These are phyloP conservation scores for Hirundo rustica DNA, from an alignment of 2,797 vertebrate genomes.

Conservation along the genomic window DNA sequence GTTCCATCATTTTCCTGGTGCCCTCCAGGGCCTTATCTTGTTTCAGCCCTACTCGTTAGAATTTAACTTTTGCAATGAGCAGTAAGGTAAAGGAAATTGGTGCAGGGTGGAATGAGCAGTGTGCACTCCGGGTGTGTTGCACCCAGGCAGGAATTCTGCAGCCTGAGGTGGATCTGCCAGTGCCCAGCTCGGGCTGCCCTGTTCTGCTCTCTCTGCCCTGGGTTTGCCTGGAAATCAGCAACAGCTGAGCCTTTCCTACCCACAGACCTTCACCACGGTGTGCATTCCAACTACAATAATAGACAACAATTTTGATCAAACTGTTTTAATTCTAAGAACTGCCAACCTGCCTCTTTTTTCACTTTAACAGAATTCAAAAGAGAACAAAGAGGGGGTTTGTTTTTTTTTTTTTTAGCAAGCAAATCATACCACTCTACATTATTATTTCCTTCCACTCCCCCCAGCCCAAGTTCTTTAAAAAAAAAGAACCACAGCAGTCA, in stretches of 20 bases:
- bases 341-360: background rate
- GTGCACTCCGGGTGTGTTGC: background rate
- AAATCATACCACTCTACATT: background rate
- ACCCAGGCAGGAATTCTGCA: background rate
- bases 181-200: background rate
- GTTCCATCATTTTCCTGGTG: background rate
- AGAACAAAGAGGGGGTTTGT: background rate
- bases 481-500: background rate
- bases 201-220: background rate
- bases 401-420: background rate
- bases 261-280: background rate
- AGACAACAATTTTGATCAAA: background rate
- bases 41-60: conserved; percentile 6
- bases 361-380: background rate
- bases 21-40: background rate
- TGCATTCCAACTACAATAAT: background rate
- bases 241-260: background rate
- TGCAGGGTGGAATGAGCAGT: background rate
- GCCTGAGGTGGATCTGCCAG: background rate
- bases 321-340: background rate
- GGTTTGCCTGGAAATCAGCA: background rate
- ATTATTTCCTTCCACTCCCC: background rate
- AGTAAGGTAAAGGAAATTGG: background rate
- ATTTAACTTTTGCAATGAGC: conserved; percentile 18
- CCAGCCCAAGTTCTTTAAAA: background rate